Conservation (phyloP, 2,113 vertebrate species). For the Urocynchramus pylzowi region DNA sequence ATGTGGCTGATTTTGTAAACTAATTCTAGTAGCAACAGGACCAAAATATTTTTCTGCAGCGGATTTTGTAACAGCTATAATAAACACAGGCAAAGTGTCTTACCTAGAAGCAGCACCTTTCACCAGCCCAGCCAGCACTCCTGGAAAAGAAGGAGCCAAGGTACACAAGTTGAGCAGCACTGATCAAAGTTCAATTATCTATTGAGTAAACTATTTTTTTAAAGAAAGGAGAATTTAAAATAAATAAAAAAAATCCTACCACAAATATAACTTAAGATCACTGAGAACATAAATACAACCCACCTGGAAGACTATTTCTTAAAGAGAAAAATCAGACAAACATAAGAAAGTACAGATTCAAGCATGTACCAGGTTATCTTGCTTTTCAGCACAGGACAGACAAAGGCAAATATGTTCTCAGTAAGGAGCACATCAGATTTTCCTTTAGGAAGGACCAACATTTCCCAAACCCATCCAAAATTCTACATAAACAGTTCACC, state of each 20-base stretch:
- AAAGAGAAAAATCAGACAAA: background rate
- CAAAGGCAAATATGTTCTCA: background rate
- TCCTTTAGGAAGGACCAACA: background rate
- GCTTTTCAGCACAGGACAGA: background rate
- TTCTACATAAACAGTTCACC: background rate
- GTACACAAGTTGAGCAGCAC: background rate
- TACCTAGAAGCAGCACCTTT: background rate
- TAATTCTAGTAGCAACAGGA: background rate
- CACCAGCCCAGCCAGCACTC: background rate
- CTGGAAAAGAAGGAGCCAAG: background rate
- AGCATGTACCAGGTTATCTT: background rate
- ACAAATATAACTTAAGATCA: background rate
- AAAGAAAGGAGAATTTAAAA: background rate
- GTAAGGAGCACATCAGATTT: background rate
- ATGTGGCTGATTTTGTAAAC: background rate
- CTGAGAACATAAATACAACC: background rate
- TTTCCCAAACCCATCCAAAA: background rate
- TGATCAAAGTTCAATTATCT: background rate
- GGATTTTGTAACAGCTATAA: background rate
- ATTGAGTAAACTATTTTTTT: background rate
- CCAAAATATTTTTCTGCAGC: background rate
- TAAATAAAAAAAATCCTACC: background rate
- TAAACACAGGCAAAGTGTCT: background rate
- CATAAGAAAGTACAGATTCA: background rate
- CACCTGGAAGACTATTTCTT: background rate